Evolutionary conservation across 2,113 vertebrate genomes (phyloP), one percentile per base, ranked within the genome.

Genomic region (Hylia prasina): DNA sequence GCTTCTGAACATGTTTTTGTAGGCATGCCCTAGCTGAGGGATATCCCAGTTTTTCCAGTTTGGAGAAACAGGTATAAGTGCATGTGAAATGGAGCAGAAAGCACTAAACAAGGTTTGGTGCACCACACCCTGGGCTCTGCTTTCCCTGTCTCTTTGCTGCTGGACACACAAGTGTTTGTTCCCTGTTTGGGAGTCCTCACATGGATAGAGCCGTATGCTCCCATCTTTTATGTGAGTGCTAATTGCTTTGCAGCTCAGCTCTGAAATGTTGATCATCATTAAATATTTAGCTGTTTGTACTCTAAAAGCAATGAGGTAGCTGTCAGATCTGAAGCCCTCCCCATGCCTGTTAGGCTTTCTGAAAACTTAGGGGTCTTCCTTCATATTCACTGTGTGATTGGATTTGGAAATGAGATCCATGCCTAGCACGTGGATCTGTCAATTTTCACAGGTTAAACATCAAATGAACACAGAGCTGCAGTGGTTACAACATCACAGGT

Each of bases 391-490:
- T 25, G 3, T 28, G 14, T 66, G 70, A 47, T 33, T 56, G 56
- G 35, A 23, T 61, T 17, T 11, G 42, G 56, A 82, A 60, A 44
- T 13, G 50, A 76, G 40, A 40, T 57, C 45, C 4, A 2, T 33
- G 45, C 45, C 45, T 48, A 76, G 35, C 45, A 48, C 14, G 4
- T 33, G 60, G 42, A 17, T 69, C 40, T 69, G 30, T 73, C 18
- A 40, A 1, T 88, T 90, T 76, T 83, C 64, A 39, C 15, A 42
- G 33, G 30, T 27, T 77, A 35, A 76, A 2, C 4, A 39, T 63
- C 23, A 68, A 57, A 50, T 44, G 13, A 73, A 47, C 7, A 1
- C 0, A 0, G 11, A 83, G 5, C 7, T 88, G 33, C 2, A 2
- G 9, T 24, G 42, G 23, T 19, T 72, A 5, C 37, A 82, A 7